Evolutionary conservation across 2,888 invertebrate genomes (phyloP).

Genomic region (Pasiphila rectangulata): DNA sequence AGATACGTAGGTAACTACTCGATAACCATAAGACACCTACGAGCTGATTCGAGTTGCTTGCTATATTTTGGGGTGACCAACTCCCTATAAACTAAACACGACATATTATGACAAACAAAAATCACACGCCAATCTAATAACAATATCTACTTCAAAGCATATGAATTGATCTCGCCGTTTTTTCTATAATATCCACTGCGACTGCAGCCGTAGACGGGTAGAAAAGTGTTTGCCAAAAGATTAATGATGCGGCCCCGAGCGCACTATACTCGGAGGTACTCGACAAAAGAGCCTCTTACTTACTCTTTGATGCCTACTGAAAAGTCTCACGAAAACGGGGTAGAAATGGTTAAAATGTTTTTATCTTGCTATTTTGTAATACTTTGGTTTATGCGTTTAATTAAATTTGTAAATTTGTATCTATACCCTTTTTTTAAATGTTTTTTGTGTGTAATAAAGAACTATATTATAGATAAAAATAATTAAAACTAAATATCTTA

Average conservation of each 20-base stretch:
- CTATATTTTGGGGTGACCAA: too few species aligned
- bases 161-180: slow-evolving; percentile 15
- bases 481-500: too few species aligned
- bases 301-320: slow-evolving; percentile 63
- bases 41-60: too few species aligned
- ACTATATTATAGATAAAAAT: too few species aligned
- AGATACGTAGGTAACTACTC: too few species aligned
- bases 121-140: too few species aligned
- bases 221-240: slow-evolving; percentile 64
- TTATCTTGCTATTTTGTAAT: slow-evolving; percentile 10
- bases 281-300: slow-evolving; percentile 73
- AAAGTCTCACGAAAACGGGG: slow-evolving; percentile 55
- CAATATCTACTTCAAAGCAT: too few species aligned
- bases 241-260: slow-evolving; percentile 71
- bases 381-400: not conserved
- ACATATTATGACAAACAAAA: too few species aligned
- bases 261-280: slow-evolving; percentile 59
- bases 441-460: too few species aligned
- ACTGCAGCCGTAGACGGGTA: slow-evolving; percentile 36
- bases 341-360: slow-evolving; percentile 28
- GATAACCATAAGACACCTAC: too few species aligned
- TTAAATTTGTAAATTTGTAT: not conserved
- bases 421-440: too few species aligned
- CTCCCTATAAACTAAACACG: too few species aligned
- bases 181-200: slow-evolving; percentile 25